Base-by-base conservation (phyloP, 1,140 invertebrate genomes). In the Rhopalosiphum padi region DNA sequence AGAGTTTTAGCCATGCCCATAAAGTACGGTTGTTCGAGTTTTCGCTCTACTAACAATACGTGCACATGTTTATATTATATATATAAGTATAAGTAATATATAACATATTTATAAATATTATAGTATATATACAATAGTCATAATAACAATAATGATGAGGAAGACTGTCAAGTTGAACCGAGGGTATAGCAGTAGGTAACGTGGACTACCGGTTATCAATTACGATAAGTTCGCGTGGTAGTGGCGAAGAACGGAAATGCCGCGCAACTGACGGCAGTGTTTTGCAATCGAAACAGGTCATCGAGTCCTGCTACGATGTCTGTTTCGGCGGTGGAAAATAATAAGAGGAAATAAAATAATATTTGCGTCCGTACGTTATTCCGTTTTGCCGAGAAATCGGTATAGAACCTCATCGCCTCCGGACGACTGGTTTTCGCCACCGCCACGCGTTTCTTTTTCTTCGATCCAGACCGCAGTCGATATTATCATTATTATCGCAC, bases 351-450 rank as follows among this genome's bases (percentile, higher is more conserved):
- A 88, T 51, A 51, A 88, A n/a, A 51, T n/a, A 3, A 89, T 46
- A 89, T 53, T 22, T 48, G 25, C 85, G 85, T n/a, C 46, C 48
- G 23, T 60, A 18, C n/a, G 21, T 55, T 90, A 60, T 90, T 90
- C 53, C 23, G 23, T 60, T 90, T 90, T 60, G 25, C 35, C 35
- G 53, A 90, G 88, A 90, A 90, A 90, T 90, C 88, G 88, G 88
- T 88, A 88, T 51, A 46, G 85, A 86, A 43, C 85, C 25, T 85
- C 83, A 46, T 88, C 48, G 87, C 87, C 87, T 35, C 48, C 48
- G 85, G 85, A 86, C 87, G 87, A 88, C 87, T 88, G 87, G 87
- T 88, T 88, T 88, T 51, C 60, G 60, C 87, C 18, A n/a, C 87
- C 87, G 48, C 46, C 46, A 9, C 30, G n/a, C 87, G 46, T 48